Conservation (phyloP, 1,140 invertebrate species). For the Anthonomus grandis region DNA sequence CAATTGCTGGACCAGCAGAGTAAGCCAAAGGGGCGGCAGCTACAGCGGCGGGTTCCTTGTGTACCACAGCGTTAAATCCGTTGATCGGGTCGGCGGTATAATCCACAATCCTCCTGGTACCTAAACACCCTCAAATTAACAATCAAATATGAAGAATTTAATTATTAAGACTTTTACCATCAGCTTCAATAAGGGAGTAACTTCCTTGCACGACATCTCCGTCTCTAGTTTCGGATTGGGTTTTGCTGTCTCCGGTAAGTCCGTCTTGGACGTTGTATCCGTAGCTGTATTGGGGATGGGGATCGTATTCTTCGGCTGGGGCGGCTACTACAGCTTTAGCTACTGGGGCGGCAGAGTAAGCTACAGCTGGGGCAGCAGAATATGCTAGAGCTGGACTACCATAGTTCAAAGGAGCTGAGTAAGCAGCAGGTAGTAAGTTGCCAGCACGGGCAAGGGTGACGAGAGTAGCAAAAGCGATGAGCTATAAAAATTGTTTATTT, state of each 20-base stretch:
- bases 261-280: conserved; percentile 58
- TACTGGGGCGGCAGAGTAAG: conserved; percentile 53
- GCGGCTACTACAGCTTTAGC: conserved; percentile 28
- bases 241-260: conserved; percentile 59
- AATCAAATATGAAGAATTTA: not conserved
- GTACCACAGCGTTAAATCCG: conserved; percentile 54
- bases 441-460: no score
- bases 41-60: conserved; percentile 37
- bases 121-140: no score
- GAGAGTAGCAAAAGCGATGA: conserved; percentile 24
- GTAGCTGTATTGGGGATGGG: conserved; percentile 56
- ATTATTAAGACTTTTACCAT: conserved; percentile 8
- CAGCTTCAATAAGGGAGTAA: conserved; percentile 21
- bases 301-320: conserved; percentile 54
- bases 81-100: conserved; percentile 61
- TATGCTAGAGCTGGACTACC: conserved; percentile 14
- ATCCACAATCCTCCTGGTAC: conserved; percentile 55
- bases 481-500: no score
- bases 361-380: conserved; percentile 31
- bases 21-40: conserved; percentile 36
- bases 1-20: conserved; percentile 26
- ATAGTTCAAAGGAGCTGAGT: conserved; percentile 33
- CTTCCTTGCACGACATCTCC: conserved; percentile 65
- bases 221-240: conserved; percentile 55
- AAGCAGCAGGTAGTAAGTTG: no score